phyloP scores from a whole-genome alignment of 2,113 vertebrate species.

The Lates calcarifer region DNA sequence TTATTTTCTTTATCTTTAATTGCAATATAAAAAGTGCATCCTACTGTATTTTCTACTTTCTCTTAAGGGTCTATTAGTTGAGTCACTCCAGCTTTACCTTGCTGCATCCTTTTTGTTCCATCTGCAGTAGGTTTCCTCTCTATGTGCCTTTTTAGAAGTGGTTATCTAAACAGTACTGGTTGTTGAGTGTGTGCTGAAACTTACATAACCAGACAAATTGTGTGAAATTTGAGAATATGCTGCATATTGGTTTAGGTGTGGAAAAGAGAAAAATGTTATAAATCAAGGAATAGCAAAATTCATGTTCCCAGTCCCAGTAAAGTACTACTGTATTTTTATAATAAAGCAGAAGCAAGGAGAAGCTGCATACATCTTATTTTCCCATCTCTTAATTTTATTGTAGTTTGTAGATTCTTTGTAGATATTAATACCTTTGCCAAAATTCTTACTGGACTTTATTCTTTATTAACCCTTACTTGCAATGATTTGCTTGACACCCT shows the following conservation, averaged over 20 bases:
- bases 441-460: too few relatives aligned
- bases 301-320: background rate
- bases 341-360: background rate
- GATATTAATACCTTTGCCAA: background rate
- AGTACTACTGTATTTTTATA: background rate
- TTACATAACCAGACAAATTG: background rate
- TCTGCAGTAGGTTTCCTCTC: background rate
- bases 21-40: conserved; percentile 9
- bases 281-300: background rate
- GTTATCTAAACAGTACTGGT: background rate
- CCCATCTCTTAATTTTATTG: background rate
- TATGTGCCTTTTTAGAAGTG: background rate
- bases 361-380: background rate
- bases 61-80: background rate
- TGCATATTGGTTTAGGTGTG: background rate
- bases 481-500: background rate
- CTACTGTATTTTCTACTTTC: background rate
- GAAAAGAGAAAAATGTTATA: background rate
- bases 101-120: background rate
- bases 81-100: background rate
- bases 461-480: too few relatives aligned
- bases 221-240: background rate
- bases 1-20: background rate
- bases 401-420: background rate
- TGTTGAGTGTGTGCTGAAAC: background rate